A percentile compares a stretch with the other conserved stretches of the same genome.
Conservation (phyloP, 1,140 invertebrate genomes). For the Drosophila lacteicornis region DNA sequence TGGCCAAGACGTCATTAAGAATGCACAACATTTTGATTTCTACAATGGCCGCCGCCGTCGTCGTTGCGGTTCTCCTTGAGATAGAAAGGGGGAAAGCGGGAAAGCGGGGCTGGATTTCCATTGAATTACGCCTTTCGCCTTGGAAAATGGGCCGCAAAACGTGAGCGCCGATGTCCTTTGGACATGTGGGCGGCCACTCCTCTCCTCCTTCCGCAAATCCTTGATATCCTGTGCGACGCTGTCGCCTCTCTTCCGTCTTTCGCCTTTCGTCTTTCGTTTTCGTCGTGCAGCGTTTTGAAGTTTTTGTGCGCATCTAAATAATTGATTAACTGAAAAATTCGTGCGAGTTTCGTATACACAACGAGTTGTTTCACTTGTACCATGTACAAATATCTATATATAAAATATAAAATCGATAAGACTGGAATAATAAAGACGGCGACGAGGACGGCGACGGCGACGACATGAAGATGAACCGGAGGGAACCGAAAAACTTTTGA, state of each 20-base stretch:
- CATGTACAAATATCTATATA: slow-evolving; percentile 22
- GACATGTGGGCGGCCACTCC: slow-evolving; percentile 27
- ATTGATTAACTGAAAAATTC: slow-evolving; percentile 80
- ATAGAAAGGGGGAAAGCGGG: neutral
- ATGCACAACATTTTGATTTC: slow-evolving; percentile 79
- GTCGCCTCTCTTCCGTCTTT: neutral
- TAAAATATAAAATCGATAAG: slow-evolving; percentile 68
- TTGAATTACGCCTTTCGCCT: slow-evolving; percentile 50
- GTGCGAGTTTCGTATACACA: slow-evolving; percentile 60
- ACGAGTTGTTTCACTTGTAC: slow-evolving; percentile 31
- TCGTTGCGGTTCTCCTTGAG: slow-evolving; percentile 50
- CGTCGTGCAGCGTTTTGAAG: slow-evolving; percentile 66
- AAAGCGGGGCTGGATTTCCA: slow-evolving; percentile 2
- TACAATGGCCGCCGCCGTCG: slow-evolving; percentile 55
- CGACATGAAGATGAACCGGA: slow-evolving; percentile 40
- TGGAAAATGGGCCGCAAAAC: slow-evolving; percentile 41
- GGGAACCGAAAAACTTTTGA: slow-evolving; percentile 52
- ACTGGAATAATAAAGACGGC: slow-evolving; percentile 62
- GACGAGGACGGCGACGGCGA: slow-evolving; percentile 38
- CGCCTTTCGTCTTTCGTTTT: slow-evolving; percentile 48
- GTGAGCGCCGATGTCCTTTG: slow-evolving; percentile 30
- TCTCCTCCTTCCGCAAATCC: neutral
- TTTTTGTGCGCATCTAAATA: slow-evolving; percentile 82
- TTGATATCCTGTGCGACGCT: slow-evolving; percentile 1
- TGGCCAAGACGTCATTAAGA: slow-evolving; percentile 62